Evolutionary conservation across 2,113 vertebrate species (phyloP), one percentile per base, ranked within the genome.

Genomic region (Microtus richardsoni): DNA sequence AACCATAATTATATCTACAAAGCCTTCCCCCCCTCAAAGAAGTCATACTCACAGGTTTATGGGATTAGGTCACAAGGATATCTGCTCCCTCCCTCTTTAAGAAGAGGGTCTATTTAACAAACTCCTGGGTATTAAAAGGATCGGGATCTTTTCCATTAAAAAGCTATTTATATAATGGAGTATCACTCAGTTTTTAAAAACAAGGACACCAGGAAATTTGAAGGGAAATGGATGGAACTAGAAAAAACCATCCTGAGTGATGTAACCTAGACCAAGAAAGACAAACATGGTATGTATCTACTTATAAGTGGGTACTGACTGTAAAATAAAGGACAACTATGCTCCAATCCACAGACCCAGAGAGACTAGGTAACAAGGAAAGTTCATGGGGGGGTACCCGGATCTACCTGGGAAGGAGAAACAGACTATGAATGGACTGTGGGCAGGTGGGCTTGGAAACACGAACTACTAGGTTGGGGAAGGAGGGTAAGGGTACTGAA

Each of bases 91-190:
- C 2, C 21, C 73, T 88, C 44, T n/a, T 82, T 58, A 8, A 17
- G 52, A 79, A 41, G 52, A 54, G 5, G 9, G 52, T 66, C 30
- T 49, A 73, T 41, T 54, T 12, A 79, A 70, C n/a, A 75, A 85
- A 52, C 1, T 11, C 13, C 60, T n/a, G 78, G 26, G 12, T 89
- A 54, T 64, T 91, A 84, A 47, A 83, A 85, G 5, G 7, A 11
- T 91, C 60, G 47, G 71, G 16, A n/a, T 73, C 44, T 84, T 96
- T 77, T 88, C 12, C 28, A 88, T 73, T 79, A 33, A 91, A 93
- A 78, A 73, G 19, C 22, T 21, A 90, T 68, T 68, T 68, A 68
- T 68, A 16, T 13, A 68, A 68, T 33, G 30, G 66, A 68, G 30
- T 33, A 68, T 68, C 33, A 33, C 30, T 33, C 30, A 33, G 66